phyloP scores from a whole-genome alignment of 2,797 vertebrate genomes.

The Bufotes viridis region DNA sequence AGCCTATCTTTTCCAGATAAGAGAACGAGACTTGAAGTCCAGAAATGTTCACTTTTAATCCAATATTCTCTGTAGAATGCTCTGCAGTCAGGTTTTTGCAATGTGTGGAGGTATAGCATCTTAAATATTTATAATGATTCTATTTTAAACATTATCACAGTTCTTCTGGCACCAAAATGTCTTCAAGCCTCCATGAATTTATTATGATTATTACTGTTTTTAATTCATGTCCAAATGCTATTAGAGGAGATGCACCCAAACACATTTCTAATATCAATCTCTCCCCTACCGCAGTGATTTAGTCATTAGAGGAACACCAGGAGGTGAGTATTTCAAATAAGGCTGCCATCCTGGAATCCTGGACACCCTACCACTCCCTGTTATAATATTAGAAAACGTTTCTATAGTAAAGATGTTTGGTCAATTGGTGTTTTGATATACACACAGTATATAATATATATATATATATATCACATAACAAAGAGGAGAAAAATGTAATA shows the following conservation, averaged over 20 bases:
- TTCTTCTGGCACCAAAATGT: conserved; percentile 34
- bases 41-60: neutral
- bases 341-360: neutral
- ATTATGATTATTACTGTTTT: conserved; percentile 26
- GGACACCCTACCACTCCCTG: neutral
- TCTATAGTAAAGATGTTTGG: neutral
- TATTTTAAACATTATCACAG: conserved; percentile 32
- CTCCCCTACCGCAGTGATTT: neutral
- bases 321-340: neutral
- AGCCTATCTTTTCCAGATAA: conserved; percentile 6
- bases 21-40: neutral
- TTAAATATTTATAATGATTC: conserved; percentile 11
- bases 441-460: too few species aligned
- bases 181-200: conserved; percentile 26
- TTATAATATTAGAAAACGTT: neutral
- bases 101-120: neutral
- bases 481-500: too few species aligned
- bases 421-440: neutral
- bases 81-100: neutral
- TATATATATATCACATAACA: too few species aligned
- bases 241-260: neutral
- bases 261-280: neutral
- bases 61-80: neutral
- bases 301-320: neutral
- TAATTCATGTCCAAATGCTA: conserved; percentile 2